Evolutionary conservation across 1,140 invertebrate species (phyloP), one percentile per base, ranked within the genome.

Genomic region (Drosophila ananassae): DNA sequence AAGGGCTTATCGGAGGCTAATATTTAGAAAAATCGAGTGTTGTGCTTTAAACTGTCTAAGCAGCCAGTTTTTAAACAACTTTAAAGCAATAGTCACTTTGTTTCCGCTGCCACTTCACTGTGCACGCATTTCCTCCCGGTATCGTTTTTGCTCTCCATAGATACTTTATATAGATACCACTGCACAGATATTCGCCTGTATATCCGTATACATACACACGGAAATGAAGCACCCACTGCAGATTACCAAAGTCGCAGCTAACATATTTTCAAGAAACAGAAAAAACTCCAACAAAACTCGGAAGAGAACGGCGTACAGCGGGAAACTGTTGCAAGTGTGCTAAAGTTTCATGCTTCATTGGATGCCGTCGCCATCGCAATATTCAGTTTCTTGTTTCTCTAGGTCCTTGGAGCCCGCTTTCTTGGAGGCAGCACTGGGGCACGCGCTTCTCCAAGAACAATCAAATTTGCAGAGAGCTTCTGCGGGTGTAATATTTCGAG

Each of bases 311-410:
- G 8, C 2, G 54, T 50, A 46, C 9, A 44, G 67, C 52, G 66
- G 66, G 62, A 67, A 72, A 78, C 77, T 87, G 82, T 85, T 85
- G 82, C 83, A 85, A 87, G 83, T 89, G 82, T 64, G 83, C 82
- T 85, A 82, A 87, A 89, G 82, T 82, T 87, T 79, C 79, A 87
- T 89, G 82, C 83, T 89, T 87, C 83, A 87, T 89, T 89, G 83
- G 71, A 79, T 74, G 58, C 63, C 82, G 61, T 63, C 73, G 77
- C 62, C 61, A 55, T 59, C 34, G 56, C 32, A n/a, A 44, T 44
- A 44, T 44, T 13, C 71, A 44, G 28, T 46, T 61, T 52, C 54
- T 13, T 24, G 30, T 59, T 59, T 52, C 44, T 25, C 7, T 7
- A 34, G 32, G 24, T 68, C 62, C 73, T 55, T 51, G 62, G 61